These are phyloP conservation scores for Acleris emargana DNA, from an alignment of 2,888 invertebrate species.

Conservation along the genomic window DNA sequence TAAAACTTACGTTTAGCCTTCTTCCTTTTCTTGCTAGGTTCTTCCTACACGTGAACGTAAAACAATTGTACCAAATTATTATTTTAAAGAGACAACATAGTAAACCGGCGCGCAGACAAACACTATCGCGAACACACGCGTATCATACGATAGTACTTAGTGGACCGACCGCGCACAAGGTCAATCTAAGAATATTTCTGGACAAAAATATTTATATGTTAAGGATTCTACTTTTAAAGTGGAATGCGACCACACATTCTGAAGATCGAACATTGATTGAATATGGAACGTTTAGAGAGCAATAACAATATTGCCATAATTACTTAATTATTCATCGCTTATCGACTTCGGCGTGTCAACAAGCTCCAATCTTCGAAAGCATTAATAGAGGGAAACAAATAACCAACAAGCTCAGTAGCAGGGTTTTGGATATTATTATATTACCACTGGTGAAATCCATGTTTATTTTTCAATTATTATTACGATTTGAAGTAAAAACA, in stretches of 20 bases:
- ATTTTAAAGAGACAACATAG: conserved; percentile 54
- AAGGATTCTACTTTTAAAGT: not conserved
- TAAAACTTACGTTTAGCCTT: too few relatives aligned
- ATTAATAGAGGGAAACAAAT: conserved; percentile 10
- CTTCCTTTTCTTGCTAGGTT: not conserved
- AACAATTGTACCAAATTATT: conserved; percentile 34
- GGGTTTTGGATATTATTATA: too few relatives aligned
- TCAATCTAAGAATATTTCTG: conserved; percentile 25
- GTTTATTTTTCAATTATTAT: too few relatives aligned
- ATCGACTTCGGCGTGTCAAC: conserved; percentile 20
- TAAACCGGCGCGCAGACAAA: conserved; percentile 57
- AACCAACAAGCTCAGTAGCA: not conserved
- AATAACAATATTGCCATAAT: conserved; percentile 56
- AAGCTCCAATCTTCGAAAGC: conserved; percentile 10
- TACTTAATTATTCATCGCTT: conserved; percentile 53
- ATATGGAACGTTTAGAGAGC: conserved; percentile 46
- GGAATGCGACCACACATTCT: conserved; percentile 46
- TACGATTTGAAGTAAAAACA: too few relatives aligned
- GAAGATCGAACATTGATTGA: conserved; percentile 54
- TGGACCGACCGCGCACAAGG: conserved; percentile 42
- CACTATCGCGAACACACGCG: conserved; percentile 61
- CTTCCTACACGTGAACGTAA: not conserved
- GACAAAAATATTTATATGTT: conserved; percentile 20
- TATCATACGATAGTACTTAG: conserved; percentile 44
- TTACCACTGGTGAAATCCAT: too few relatives aligned